Conservation (phyloP, 2,113 vertebrate genomes). For the Balaenoptera acutorostrata region DNA sequence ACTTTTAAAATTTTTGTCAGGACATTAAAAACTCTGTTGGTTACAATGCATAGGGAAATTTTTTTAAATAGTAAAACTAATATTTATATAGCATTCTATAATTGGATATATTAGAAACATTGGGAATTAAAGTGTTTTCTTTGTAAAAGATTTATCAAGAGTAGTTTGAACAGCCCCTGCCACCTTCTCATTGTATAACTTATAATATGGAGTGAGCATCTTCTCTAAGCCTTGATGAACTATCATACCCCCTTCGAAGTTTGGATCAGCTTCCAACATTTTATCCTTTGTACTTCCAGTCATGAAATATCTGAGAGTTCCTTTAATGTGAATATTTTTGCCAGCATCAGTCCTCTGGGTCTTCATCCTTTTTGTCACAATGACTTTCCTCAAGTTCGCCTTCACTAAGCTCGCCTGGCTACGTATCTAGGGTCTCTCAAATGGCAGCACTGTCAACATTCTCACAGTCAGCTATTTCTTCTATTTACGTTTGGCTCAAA, state of each 20-base stretch:
- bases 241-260: background rate
- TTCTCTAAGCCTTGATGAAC: background rate
- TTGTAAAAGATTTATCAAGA: background rate
- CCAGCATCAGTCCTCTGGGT: background rate
- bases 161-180: background rate
- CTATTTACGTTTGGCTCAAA: background rate
- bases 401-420: background rate
- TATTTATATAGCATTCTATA: background rate
- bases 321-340: background rate
- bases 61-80: background rate
- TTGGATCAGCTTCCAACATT: background rate
- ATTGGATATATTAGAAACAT: background rate
- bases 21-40: conserved; percentile 8
- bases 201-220: background rate
- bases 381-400: background rate
- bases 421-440: background rate
- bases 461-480: background rate
- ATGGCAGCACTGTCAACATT: background rate
- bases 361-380: background rate
- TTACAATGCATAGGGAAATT: background rate
- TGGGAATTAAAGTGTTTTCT: background rate
- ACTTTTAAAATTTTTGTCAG: background rate
- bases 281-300: background rate
- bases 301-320: background rate
- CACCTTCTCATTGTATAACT: background rate